Evolutionary conservation across 2,888 invertebrate species (phyloP).

Genomic region (Terebella lapidaria): DNA sequence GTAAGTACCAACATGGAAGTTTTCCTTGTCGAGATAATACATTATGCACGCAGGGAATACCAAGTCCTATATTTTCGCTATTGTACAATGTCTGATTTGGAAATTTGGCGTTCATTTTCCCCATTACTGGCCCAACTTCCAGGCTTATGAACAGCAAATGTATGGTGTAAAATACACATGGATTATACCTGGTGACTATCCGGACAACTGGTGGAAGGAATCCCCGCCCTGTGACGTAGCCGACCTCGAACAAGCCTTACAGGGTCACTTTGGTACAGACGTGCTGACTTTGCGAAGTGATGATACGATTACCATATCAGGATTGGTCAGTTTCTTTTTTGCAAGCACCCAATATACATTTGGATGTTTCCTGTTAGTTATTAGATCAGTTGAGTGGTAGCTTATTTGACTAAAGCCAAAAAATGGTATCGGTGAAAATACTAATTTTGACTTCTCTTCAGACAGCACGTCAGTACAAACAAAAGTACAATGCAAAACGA

Average conservation of each 20-base stretch:
- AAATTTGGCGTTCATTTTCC: too few species aligned
- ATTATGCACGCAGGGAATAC: too few species aligned
- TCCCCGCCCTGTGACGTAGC: slow-evolving; percentile 59
- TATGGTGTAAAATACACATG: slow-evolving; percentile 85
- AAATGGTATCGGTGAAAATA: too few species aligned
- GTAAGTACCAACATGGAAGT: too few species aligned
- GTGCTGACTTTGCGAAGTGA: slow-evolving; percentile 41
- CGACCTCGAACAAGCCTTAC: slow-evolving; percentile 68
- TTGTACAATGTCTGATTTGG: too few species aligned
- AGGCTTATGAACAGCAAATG: slow-evolving; percentile 79
- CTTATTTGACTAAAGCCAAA: too few species aligned
- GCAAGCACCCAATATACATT: too few species aligned
- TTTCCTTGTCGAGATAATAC: too few species aligned
- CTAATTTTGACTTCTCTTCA: too few species aligned
- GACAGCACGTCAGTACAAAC: slow-evolving; percentile 31
- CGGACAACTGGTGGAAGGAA: slow-evolving; percentile 54
- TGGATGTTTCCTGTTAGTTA: too few species aligned
- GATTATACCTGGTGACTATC: slow-evolving; percentile 63
- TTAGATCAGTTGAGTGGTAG: slow-evolving; percentile 11
- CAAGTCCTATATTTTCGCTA: too few species aligned
- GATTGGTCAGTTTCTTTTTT: slow-evolving; percentile 27
- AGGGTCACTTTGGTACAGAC: slow-evolving; percentile 76
- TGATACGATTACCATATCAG: slow-evolving; percentile 32
- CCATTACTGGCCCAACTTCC: too few species aligned
- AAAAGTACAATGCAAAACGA: slow-evolving; percentile 76